Percentiles rank a stretch among this genome's conserved stretches.
These are phyloP conservation scores for Tipula confusa DNA, from an alignment of 2,888 invertebrate species.

Conservation along the genomic window DNA sequence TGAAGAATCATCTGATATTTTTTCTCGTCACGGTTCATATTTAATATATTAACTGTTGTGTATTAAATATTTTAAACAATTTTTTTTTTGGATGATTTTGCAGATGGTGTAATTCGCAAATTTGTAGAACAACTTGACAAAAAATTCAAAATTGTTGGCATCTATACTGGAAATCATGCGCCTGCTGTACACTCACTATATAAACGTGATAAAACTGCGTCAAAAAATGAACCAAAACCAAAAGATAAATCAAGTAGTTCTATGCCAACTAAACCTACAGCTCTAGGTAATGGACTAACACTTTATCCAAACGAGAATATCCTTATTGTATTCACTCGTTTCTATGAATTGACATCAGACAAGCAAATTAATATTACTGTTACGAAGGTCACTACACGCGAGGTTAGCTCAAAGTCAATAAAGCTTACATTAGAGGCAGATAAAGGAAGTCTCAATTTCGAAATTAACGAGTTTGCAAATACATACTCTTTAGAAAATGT, in stretches of 20 bases:
- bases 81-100: too few species aligned
- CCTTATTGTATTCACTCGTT: background rate
- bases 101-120: slow-evolving; percentile 54
- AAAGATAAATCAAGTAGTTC: too few species aligned
- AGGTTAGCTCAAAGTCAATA: too few species aligned
- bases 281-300: too few species aligned
- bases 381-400: background rate
- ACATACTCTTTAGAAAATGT: background rate
- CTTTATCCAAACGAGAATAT: background rate
- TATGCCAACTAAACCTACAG: too few species aligned
- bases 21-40: slow-evolving; percentile 56
- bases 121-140: slow-evolving; percentile 52
- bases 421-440: background rate
- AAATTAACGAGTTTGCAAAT: background rate
- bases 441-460: background rate
- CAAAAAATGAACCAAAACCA: slow-evolving; percentile 40
- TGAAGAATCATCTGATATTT: slow-evolving; percentile 54
- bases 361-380: too few species aligned
- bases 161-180: slow-evolving; percentile 36
- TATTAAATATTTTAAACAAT: background rate
- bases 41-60: background rate
- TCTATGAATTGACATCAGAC: background rate
- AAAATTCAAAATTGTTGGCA: slow-evolving; percentile 37
- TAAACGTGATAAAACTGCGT: slow-evolving; percentile 37
- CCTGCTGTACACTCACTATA: slow-evolving; percentile 30